Base-by-base conservation (phyloP, 2,888 invertebrate species). In the Platycheirus rosarum region DNA sequence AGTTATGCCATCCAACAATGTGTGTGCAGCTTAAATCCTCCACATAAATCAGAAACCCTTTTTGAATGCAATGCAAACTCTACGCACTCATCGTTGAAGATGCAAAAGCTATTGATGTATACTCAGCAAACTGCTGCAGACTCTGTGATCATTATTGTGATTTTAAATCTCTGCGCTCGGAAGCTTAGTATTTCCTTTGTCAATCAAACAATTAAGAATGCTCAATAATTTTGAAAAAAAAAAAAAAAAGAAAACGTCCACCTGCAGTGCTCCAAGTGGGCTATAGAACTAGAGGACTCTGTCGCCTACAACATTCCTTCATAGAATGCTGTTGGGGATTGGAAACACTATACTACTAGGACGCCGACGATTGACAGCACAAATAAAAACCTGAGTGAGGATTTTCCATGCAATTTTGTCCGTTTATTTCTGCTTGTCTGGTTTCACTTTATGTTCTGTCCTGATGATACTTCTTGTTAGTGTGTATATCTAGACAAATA, bases 391-490 rank as follows among this genome's bases (percentile, higher is more conserved):
- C 44, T 26, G 63, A 68, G 23, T 63, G 57, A 57, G 74, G 49
- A 42, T 63, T 69, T 73, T 75, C 46, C 75, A 65, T 75, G 75
- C 79, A 80, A 70, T 75, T 75, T 70, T 70, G 35, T 32, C 32
- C 32, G 20, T 55, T 68, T 49, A 57, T 26, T 63, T 18, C 44
- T 57, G 55, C 53, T 60, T 60, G 57, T 75, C 75, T 53, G 66
- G 65, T 37, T 68, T 55, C 29, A 46, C 53, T 57, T 60, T 11
- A 51, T 51, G 65, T 75, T 65, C 60, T 53, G 51, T 42, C 42
- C 6, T 40, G 20, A 29, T 11, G 26, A 26, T 42, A 18, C 51
- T 42, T 9, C 44, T 51, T 49, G 18, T 44, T 71, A 49, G 55
- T 68, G 40, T 74, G 55, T 40, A 8, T 23, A 60, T 48, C 53